phyloP scores from a whole-genome alignment of 2,797 vertebrate genomes.

The Thripadectes ignobilis region DNA sequence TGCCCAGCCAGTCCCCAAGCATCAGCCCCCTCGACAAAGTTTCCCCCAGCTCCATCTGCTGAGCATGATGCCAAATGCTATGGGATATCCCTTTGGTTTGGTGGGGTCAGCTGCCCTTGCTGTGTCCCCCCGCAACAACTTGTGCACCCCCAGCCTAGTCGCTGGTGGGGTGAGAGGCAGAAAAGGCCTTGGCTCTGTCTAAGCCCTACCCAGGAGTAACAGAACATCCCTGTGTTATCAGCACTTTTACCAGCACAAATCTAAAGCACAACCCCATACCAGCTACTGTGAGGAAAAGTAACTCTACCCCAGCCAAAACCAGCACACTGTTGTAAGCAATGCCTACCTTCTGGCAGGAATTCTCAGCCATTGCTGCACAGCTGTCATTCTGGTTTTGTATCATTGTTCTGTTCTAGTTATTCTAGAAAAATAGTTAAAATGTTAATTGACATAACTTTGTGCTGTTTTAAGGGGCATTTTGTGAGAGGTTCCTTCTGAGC shows the following conservation, averaged over 20 bases:
- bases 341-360: background rate
- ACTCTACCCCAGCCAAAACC: background rate
- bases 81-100: background rate
- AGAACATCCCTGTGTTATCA: background rate
- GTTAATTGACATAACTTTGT: background rate
- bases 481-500: background rate
- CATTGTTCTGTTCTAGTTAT: background rate
- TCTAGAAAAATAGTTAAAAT: background rate
- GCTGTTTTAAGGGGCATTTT: background rate
- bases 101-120: background rate
- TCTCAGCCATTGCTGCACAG: background rate
- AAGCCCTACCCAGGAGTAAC: fast-evolving
- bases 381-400: background rate
- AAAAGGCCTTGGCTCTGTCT: background rate
- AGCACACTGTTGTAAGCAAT: background rate
- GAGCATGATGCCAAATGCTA: background rate
- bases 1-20: background rate
- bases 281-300: background rate
- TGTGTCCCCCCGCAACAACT: background rate
- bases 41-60: background rate
- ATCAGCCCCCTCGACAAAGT: background rate
- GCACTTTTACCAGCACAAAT: background rate
- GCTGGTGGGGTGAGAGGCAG: background rate
- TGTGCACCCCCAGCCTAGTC: background rate
- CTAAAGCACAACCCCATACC: background rate